Evolutionary conservation across 1,140 invertebrate species (phyloP).

Genomic region (Ylistrum balloti): DNA sequence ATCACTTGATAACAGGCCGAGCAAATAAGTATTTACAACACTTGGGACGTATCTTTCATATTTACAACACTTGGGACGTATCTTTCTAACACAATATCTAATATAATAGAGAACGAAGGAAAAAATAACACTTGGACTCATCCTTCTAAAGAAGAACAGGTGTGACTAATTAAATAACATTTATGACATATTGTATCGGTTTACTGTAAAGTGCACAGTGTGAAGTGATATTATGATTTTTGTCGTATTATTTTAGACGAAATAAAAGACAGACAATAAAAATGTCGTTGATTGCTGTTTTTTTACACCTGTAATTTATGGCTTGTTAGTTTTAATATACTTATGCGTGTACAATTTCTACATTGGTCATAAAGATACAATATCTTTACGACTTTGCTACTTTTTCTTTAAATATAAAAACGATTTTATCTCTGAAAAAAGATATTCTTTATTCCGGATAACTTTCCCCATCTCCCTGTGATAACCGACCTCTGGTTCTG

Average conservation of each 20-base stretch:
- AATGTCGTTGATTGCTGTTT: neutral
- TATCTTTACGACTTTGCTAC: neutral
- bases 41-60: no score
- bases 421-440: no score
- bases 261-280: neutral
- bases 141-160: no score
- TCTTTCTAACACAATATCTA: no score
- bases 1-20: no score
- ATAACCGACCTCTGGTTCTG: no score
- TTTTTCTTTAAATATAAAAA: neutral
- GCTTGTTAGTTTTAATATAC: neutral
- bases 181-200: neutral
- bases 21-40: no score
- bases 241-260: neutral
- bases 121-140: no score
- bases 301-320: neutral
- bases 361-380: neutral
- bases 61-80: no score
- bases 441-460: no score
- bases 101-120: no score
- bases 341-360: slow-evolving; percentile 34
- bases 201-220: neutral
- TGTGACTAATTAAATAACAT: neutral
- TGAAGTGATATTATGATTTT: slow-evolving; percentile 8
- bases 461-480: no score